These are phyloP conservation scores for Eupithecia exiguata DNA, from an alignment of 2,888 invertebrate species.

Conservation along the genomic window DNA sequence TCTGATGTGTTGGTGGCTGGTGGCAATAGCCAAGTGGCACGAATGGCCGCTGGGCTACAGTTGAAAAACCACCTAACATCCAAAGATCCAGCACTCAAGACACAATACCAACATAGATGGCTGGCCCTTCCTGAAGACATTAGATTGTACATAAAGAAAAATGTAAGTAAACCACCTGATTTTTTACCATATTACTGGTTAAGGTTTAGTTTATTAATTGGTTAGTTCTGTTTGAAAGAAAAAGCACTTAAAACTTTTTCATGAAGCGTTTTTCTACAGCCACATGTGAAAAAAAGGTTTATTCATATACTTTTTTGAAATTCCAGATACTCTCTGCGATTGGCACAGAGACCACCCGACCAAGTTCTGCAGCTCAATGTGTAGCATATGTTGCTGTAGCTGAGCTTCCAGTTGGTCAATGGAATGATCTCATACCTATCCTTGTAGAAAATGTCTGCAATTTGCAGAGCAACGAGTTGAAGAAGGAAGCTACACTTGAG, in stretches of 20 bases:
- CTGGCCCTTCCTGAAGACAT: slow-evolving; percentile 94
- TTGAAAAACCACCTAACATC: slow-evolving; percentile 98
- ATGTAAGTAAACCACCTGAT: slow-evolving; percentile 86
- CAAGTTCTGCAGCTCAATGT: slow-evolving; percentile 99
- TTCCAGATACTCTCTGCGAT: slow-evolving; percentile 94
- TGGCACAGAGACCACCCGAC: slow-evolving; percentile 97
- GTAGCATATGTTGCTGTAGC: slow-evolving; percentile 99
- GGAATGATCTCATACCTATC: slow-evolving; percentile 94
- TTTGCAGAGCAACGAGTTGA: slow-evolving; percentile 93
- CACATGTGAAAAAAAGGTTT: neutral
- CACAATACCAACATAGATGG: slow-evolving; percentile 96
- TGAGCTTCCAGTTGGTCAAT: slow-evolving; percentile 95
- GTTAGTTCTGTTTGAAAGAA: neutral
- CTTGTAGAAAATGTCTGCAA: slow-evolving; percentile 96
- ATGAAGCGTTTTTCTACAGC: neutral
- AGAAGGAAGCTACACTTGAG: slow-evolving; percentile 98
- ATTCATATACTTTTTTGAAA: no score
- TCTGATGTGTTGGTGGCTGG: slow-evolving; percentile 96
- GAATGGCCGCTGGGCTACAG: slow-evolving; percentile 99
- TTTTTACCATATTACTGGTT: neutral
- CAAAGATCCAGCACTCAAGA: slow-evolving; percentile 93
- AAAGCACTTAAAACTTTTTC: neutral
- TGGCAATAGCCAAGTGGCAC: slow-evolving; percentile 95
- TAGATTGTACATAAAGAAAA: slow-evolving; percentile 95
- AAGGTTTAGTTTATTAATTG: neutral